Evolutionary conservation across 2,797 vertebrate genomes (phyloP).

Genomic region (Crenuchus spilurus): DNA sequence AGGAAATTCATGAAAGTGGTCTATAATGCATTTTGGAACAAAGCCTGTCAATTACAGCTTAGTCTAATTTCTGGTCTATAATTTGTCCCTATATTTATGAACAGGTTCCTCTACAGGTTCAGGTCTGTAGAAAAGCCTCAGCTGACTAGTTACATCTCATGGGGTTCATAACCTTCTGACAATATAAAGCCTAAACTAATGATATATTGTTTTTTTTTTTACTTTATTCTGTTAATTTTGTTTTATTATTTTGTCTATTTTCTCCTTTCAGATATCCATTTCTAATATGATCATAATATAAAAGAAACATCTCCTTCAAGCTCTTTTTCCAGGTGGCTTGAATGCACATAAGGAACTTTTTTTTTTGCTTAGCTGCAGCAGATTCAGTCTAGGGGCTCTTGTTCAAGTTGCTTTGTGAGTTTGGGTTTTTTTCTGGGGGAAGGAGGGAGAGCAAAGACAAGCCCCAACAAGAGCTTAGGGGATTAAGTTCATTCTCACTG

Average conservation of each 20-base stretch:
- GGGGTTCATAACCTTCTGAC: neutral
- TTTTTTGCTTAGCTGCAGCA: conserved; percentile 10
- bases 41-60: no score
- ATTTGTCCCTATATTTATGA: neutral
- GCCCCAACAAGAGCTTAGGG: conserved; percentile 73
- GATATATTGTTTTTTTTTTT: no score
- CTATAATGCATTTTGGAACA: no score
- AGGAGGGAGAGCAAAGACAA: conserved; percentile 62
- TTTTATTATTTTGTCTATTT: no score
- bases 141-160: neutral
- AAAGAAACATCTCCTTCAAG: conserved; percentile 9
- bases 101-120: neutral
- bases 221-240: no score
- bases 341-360: conserved; percentile 6
- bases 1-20: no score
- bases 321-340: conserved; percentile 6
- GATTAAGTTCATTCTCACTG: conserved; percentile 79
- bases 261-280: no score
- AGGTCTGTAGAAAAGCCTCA: neutral
- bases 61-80: no score
- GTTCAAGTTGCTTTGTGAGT: conserved; percentile 52
- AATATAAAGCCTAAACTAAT: no score
- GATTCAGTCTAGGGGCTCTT: conserved; percentile 41
- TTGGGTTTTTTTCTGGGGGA: conserved; percentile 44
- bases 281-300: neutral